Conservation (phyloP, 2,888 invertebrate species). For the Drosophila testacea region DNA sequence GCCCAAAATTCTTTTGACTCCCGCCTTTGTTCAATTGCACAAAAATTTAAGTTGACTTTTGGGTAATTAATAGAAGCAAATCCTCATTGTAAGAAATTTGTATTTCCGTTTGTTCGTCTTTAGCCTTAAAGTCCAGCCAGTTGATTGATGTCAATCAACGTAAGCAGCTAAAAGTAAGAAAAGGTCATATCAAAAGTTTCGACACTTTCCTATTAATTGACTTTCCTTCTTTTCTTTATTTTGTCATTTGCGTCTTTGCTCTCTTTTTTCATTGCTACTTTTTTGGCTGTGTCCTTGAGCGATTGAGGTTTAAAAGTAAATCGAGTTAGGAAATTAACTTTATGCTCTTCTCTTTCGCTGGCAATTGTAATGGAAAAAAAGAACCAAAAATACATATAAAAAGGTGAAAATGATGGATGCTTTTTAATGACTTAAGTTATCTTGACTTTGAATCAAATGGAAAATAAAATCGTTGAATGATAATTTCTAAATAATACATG, state of each 20-base stretch:
- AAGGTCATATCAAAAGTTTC: slow-evolving; percentile 59
- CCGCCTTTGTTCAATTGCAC: neutral
- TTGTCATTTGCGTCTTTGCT: neutral
- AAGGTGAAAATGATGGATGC: slow-evolving; percentile 16
- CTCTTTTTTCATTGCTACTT: neutral
- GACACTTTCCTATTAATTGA: slow-evolving; percentile 59
- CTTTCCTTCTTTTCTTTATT: slow-evolving; percentile 19
- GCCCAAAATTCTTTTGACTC: neutral
- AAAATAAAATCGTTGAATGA: neutral
- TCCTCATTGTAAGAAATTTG: slow-evolving; percentile 1
- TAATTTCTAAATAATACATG: neutral
- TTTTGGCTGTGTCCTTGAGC: slow-evolving; percentile 15
- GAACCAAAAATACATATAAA: neutral
- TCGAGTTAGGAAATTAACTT: slow-evolving; percentile 60
- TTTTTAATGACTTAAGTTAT: slow-evolving; percentile 32
- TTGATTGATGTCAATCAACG: slow-evolving; percentile 50
- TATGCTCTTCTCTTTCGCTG: neutral
- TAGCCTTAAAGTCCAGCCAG: slow-evolving; percentile 24
- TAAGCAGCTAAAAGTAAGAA: slow-evolving; percentile 8
- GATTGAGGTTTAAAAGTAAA: slow-evolving; percentile 41
- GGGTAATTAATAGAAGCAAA: slow-evolving; percentile 9
- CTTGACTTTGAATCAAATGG: neutral
- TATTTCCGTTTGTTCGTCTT: slow-evolving; percentile 32
- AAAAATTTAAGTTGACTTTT: slow-evolving; percentile 20
- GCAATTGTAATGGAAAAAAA: slow-evolving; percentile 6